Percentiles rank a stretch among this genome's conserved stretches.
These are phyloP conservation scores for Brachymystax lenok DNA, from an alignment of 2,797 vertebrate species.

Conservation along the genomic window DNA sequence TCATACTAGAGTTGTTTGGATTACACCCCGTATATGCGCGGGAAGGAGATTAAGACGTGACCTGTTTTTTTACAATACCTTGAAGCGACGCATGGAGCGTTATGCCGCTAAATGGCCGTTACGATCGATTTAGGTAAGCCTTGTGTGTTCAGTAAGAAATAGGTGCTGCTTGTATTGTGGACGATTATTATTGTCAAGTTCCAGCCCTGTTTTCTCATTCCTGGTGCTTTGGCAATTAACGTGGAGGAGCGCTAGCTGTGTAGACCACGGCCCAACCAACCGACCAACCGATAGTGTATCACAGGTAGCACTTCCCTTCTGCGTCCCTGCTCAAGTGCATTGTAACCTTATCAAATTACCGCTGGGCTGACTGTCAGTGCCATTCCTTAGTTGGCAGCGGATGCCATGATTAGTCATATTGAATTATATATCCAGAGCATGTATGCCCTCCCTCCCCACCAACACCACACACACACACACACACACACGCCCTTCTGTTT, in stretches of 20 bases:
- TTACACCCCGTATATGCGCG: slow-evolving; percentile 43
- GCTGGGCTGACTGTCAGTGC: slow-evolving; percentile 75
- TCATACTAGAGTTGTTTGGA: slow-evolving; percentile 41
- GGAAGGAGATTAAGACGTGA: slow-evolving; percentile 63
- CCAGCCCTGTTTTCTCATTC: slow-evolving; percentile 29
- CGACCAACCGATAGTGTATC: slow-evolving; percentile 37
- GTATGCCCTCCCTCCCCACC: slow-evolving; percentile 59
- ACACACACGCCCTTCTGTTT: slow-evolving; percentile 47
- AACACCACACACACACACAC: slow-evolving; percentile 13
- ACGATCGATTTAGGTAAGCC: slow-evolving; percentile 60
- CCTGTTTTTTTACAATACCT: slow-evolving; percentile 62
- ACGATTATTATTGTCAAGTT: slow-evolving; percentile 64
- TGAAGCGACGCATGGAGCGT: slow-evolving; percentile 44
- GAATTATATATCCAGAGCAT: slow-evolving; percentile 81
- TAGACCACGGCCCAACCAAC: slow-evolving; percentile 53
- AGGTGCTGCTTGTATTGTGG: slow-evolving; percentile 46
- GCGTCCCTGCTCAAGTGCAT: slow-evolving; percentile 63
- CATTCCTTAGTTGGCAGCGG: slow-evolving; percentile 73
- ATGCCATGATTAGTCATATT: slow-evolving; percentile 82
- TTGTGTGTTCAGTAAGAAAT: slow-evolving; percentile 50
- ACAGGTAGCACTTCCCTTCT: slow-evolving; percentile 50
- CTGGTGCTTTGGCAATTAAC: slow-evolving; percentile 41
- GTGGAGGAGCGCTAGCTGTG: slow-evolving; percentile 29
- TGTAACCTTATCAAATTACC: slow-evolving; percentile 81
- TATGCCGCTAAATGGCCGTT: slow-evolving; percentile 58